phyloP scores from a whole-genome alignment of 2,888 invertebrate genomes.

The Anticlea derivata region DNA sequence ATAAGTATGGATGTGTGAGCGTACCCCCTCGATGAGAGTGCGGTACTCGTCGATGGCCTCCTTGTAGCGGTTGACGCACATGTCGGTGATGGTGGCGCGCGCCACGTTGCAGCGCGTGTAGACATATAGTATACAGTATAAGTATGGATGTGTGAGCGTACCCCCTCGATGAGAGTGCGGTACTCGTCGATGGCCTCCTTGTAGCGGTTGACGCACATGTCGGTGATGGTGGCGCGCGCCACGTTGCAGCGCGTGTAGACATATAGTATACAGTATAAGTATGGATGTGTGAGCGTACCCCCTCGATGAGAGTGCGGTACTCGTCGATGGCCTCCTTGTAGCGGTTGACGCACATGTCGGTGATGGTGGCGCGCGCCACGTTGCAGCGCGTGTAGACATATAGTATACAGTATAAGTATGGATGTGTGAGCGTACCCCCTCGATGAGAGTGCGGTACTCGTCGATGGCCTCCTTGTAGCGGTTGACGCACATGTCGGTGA shows the following conservation, averaged over 20 bases:
- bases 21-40: conserved; percentile 86
- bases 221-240: conserved; percentile 94
- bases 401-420: no score
- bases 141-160: no score
- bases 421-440: background rate
- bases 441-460: conserved; percentile 90
- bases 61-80: conserved; percentile 89
- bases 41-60: conserved; percentile 95
- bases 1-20: no score
- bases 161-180: conserved; percentile 88
- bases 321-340: conserved; percentile 91
- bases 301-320: conserved; percentile 89
- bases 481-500: conserved; percentile 95
- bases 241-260: conserved; percentile 95
- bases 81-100: conserved; percentile 95
- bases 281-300: no score
- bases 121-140: conserved; percentile 80
- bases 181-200: conserved; percentile 93
- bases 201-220: conserved; percentile 91
- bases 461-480: conserved; percentile 90
- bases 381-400: conserved; percentile 95
- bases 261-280: no score
- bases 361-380: conserved; percentile 94
- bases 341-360: conserved; percentile 94
- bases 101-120: conserved; percentile 95